Conservation (phyloP, 2,797 vertebrate genomes). For the Platyrinchus mystaceus region DNA sequence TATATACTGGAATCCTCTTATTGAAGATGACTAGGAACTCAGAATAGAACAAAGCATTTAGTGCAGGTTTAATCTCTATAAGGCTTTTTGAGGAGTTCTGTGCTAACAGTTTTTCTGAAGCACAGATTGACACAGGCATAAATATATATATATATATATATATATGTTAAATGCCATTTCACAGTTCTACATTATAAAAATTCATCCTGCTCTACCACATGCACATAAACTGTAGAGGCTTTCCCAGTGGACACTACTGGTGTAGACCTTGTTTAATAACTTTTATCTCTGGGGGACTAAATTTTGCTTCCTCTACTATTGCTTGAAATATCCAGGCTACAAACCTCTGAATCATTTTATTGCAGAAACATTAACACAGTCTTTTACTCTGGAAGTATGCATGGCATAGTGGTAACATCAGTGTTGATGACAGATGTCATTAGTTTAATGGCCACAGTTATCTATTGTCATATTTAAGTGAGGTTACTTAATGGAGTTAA, state of each 20-base stretch:
- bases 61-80: not conserved
- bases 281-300: not conserved
- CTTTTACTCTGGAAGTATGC: not conserved
- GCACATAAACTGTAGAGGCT: not conserved
- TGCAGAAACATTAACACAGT: not conserved
- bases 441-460: slow-evolving; percentile 53
- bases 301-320: not conserved
- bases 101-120: not conserved
- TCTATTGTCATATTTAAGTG: slow-evolving; percentile 50
- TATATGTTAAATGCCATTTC: not conserved
- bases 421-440: slow-evolving; percentile 51
- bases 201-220: not conserved
- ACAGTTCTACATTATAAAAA: not conserved
- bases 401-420: not conserved
- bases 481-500: slow-evolving; percentile 49
- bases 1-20: not conserved
- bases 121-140: not conserved
- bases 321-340: not conserved
- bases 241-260: not conserved
- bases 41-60: not conserved
- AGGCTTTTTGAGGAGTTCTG: not conserved
- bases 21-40: not conserved
- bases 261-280: not conserved
- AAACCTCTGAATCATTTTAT: not conserved
- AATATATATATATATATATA: no score